Percentiles rank a stretch among this genome's conserved stretches.
These are phyloP conservation scores for Galemys pyrenaicus DNA, from an alignment of 2,113 vertebrate species.

Conservation along the genomic window DNA sequence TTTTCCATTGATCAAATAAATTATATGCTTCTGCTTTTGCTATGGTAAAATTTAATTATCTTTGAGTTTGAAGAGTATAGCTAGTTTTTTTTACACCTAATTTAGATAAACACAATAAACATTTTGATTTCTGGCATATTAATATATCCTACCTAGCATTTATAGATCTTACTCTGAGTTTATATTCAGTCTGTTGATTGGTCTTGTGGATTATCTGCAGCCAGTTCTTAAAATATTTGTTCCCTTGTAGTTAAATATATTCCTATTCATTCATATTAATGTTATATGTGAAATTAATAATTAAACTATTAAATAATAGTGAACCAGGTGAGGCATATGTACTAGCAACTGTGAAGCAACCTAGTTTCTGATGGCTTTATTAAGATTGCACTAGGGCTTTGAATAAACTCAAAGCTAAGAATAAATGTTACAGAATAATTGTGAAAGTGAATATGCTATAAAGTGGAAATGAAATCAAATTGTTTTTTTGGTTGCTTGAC, in stretches of 20 bases:
- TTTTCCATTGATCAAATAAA: neutral
- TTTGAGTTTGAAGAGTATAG: neutral
- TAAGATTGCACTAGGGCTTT: neutral
- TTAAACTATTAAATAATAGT: neutral
- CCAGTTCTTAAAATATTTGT: neutral
- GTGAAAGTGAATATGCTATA: neutral
- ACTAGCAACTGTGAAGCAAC: neutral
- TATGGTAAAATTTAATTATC: neutral
- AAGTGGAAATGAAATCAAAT: neutral
- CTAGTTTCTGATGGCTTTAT: neutral
- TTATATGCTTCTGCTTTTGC: neutral
- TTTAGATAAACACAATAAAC: neutral
- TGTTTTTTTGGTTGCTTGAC: neutral
- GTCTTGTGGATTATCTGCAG: neutral
- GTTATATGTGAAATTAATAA: neutral
- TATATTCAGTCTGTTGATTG: neutral
- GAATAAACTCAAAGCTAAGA: neutral
- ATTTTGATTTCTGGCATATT: constrained; percentile 18
- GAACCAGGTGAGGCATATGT: neutral
- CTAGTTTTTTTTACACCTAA: neutral
- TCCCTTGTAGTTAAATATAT: neutral
- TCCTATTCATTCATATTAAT: neutral
- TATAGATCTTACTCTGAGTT: neutral
- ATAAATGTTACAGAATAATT: constrained; percentile 5
- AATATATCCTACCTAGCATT: neutral